Percentiles rank a stretch among this genome's conserved stretches.
Conservation (phyloP, 2,797 vertebrate genomes). For the Halcyon leucocephala region DNA sequence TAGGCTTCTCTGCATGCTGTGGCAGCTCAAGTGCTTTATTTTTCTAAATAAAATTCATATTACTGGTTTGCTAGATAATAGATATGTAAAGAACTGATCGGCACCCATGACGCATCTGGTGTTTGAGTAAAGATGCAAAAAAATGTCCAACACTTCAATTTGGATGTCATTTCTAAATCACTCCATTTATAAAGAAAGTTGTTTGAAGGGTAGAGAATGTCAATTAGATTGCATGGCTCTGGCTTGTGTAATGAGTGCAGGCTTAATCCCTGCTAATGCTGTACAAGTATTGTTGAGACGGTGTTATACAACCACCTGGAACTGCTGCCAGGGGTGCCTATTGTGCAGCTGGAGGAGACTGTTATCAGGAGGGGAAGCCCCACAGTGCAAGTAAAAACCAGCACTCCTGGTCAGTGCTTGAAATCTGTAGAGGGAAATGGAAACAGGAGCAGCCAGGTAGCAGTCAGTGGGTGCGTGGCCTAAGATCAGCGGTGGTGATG, state of each 20-base stretch:
- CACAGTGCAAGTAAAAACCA: fast-evolving
- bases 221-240: fast-evolving
- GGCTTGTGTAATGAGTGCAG: fast-evolving
- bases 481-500: fast-evolving
- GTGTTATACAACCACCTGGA: background rate
- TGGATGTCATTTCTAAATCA: background rate
- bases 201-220: background rate
- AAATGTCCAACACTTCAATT: background rate
- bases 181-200: background rate
- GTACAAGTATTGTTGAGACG: fast-evolving
- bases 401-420: fast-evolving
- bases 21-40: background rate
- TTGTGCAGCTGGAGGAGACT: background rate
- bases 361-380: background rate
- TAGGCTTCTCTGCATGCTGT: background rate
- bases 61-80: background rate
- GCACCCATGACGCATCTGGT: background rate
- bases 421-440: background rate
- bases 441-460: background rate
- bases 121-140: background rate
- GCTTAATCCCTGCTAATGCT: background rate
- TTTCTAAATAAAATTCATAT: background rate
- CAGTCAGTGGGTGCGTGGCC: fast-evolving
- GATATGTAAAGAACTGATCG: background rate
- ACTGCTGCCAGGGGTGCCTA: background rate